Evolutionary conservation across 2,888 invertebrate genomes (phyloP), one percentile per base, ranked within the genome.

Genomic region (Bombylius discolor): DNA sequence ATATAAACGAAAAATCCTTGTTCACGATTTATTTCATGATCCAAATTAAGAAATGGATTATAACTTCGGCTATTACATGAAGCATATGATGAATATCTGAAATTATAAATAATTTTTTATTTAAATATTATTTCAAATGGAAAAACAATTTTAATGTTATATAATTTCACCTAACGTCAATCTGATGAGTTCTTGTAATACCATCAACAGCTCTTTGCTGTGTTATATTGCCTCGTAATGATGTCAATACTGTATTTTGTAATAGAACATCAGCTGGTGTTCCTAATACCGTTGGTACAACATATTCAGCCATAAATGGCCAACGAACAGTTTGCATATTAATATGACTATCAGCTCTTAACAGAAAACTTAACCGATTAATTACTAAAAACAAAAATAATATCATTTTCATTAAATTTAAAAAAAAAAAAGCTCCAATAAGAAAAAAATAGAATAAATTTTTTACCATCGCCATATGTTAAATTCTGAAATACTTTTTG

Each of bases 151-250:
- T 39, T 14, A 45, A 45, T 47, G 32, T 6, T 42, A 14, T 11
- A 14, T 11, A n/a, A 47, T 33, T 48, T 33, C 32, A 78, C 78
- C 79, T 74, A 13, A 82, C 78, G 65, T 83, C 80, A 7, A 80
- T 75, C 71, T 85, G 84, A 61, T 80, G 80, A 42, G 78, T 81
- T 73, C 78, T 81, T 52, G 76, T 79, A 61, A 79, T 72, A 55
- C 79, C 78, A 13, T 79, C 77, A 2, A 76, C 75, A 3, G 76
- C 75, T 46, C 73, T 68, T 5, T 80, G 78, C 12, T 83, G 81
- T 0, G 84, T 83, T 14, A 86, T 77, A 60, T 85, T 85, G 0
- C 87, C 87, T 57, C 86, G 75, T 32, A 85, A 75, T 0, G 85
- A 85, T 0, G 83, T 80, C 48, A 86, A 76, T 0, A 74, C 71